A percentile compares a stretch with the other conserved stretches of the same genome.
Conservation (phyloP, 2,888 invertebrate species). For the Andricus curvator region DNA sequence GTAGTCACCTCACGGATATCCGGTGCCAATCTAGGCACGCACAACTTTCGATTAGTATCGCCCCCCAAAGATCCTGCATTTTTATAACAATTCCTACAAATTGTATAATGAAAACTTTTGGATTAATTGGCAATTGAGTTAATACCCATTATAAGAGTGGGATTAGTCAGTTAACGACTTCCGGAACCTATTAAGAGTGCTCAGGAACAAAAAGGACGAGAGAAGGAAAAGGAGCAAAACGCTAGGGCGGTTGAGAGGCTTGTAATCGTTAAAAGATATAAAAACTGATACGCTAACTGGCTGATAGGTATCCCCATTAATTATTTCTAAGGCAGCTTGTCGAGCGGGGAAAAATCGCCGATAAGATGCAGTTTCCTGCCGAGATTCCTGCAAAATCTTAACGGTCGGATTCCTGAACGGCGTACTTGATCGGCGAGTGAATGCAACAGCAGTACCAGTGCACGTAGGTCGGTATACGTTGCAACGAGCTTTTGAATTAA, state of each 20-base stretch:
- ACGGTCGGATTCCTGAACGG: slow-evolving; percentile 23
- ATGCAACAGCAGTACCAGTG: slow-evolving; percentile 41
- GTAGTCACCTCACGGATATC: slow-evolving; percentile 73
- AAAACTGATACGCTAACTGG: slow-evolving; percentile 23
- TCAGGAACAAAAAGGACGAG: not conserved
- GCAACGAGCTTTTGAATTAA: slow-evolving; percentile 59
- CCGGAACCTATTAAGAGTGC: not conserved
- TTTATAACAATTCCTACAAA: not conserved
- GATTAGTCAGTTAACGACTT: not conserved
- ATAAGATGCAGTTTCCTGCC: slow-evolving; percentile 43
- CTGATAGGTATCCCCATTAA: slow-evolving; percentile 11
- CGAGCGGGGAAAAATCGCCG: not conserved
- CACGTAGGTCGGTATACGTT: slow-evolving; percentile 36
- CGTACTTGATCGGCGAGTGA: slow-evolving; percentile 50
- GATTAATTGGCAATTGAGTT: not conserved
- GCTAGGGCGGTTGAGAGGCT: not conserved
- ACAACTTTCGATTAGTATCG: slow-evolving; percentile 49
- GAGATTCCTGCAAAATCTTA: slow-evolving; percentile 28
- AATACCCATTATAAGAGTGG: not conserved
- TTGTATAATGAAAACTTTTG: not conserved
- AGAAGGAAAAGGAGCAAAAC: not conserved
- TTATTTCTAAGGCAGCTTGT: slow-evolving; percentile 14
- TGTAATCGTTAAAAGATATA: slow-evolving; percentile 28
- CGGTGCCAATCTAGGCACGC: slow-evolving; percentile 65
- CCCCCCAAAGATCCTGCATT: slow-evolving; percentile 8